Percentiles rank a stretch among this genome's conserved stretches.
Evolutionary conservation across 2,797 vertebrate species (phyloP).

Genomic region (Girardinus metallicus): DNA sequence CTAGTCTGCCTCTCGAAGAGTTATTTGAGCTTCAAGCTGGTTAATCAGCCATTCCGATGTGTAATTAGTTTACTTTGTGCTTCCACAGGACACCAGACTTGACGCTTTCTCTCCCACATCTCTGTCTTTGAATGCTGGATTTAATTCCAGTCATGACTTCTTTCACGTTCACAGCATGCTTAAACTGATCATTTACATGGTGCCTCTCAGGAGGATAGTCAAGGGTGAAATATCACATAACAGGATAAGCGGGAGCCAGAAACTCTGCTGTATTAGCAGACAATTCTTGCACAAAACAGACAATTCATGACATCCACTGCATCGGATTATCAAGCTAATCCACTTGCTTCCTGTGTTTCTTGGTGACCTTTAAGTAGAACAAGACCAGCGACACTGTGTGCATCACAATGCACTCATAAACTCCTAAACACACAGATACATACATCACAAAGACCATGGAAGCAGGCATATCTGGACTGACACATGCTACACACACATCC

Average conservation of each 20-base stretch:
- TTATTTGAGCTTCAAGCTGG: slow-evolving; percentile 23
- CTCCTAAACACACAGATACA: slow-evolving; percentile 11
- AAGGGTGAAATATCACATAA: slow-evolving; percentile 55
- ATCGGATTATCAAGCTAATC: slow-evolving; percentile 29
- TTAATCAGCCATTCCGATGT: slow-evolving; percentile 28
- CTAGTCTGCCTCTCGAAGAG: slow-evolving; percentile 7
- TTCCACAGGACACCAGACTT: slow-evolving; percentile 8
- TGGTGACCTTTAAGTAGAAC: slow-evolving; percentile 42
- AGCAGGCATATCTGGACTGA: slow-evolving; percentile 24
- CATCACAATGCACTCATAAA: slow-evolving; percentile 28
- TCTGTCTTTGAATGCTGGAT: slow-evolving; percentile 27
- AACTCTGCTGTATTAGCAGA: slow-evolving; percentile 48
- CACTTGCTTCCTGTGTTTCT: slow-evolving; percentile 27
- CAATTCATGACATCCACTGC: slow-evolving; percentile 39
- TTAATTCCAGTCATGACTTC: slow-evolving; percentile 54
- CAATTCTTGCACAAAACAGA: slow-evolving; percentile 31
- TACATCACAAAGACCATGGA: slow-evolving; percentile 10
- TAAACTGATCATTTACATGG: slow-evolving; percentile 52
- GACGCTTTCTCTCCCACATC: slow-evolving; percentile 1
- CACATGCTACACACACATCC: slow-evolving; percentile 43
- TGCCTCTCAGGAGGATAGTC: slow-evolving; percentile 39
- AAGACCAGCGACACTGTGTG: slow-evolving; percentile 7
- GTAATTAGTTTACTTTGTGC: slow-evolving; percentile 16
- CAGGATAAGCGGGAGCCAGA: slow-evolving; percentile 55
- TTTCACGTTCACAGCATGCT: slow-evolving; percentile 26